Percentiles rank a stretch among this genome's conserved stretches.
These are phyloP conservation scores for Ctenoplectra terminalis DNA, from an alignment of 1,140 invertebrate species.

Conservation along the genomic window DNA sequence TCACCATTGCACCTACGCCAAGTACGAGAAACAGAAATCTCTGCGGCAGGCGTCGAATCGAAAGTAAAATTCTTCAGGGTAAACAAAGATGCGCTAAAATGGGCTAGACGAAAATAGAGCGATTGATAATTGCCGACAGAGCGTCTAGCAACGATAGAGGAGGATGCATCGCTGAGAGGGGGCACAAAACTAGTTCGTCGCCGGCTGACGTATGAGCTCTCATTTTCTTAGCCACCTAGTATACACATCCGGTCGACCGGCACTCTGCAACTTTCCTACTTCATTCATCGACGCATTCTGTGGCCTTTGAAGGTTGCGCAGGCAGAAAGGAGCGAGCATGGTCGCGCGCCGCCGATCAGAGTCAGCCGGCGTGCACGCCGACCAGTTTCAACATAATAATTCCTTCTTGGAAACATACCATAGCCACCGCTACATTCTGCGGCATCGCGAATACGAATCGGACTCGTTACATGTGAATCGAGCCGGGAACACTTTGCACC, in stretches of 20 bases:
- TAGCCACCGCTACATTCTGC: slow-evolving; percentile 22
- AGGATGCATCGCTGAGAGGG: slow-evolving; percentile 15
- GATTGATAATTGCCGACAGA: slow-evolving; percentile 20
- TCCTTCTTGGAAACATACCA: slow-evolving; percentile 62
- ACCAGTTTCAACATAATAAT: slow-evolving; percentile 67
- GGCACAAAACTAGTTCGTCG: slow-evolving; percentile 49
- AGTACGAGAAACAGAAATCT: not conserved
- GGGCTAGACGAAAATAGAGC: not conserved
- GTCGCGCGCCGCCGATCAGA: slow-evolving; percentile 46
- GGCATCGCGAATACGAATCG: slow-evolving; percentile 1
- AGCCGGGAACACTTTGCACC: not conserved
- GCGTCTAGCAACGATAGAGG: not conserved
- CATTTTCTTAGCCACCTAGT: slow-evolving; percentile 68
- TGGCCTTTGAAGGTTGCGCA: slow-evolving; percentile 82
- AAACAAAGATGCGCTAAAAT: not conserved
- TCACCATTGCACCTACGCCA: too few species aligned
- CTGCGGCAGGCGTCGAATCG: too few species aligned
- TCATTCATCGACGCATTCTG: slow-evolving; percentile 82
- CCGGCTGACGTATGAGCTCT: slow-evolving; percentile 56
- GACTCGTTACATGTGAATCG: slow-evolving; percentile 17
- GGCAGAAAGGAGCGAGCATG: slow-evolving; percentile 70
- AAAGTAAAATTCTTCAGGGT: not conserved
- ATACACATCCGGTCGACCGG: slow-evolving; percentile 75
- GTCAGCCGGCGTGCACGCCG: slow-evolving; percentile 36
- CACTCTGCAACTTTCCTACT: slow-evolving; percentile 79